Evolutionary conservation across 2,797 vertebrate species (phyloP), one percentile per base, ranked within the genome.

Genomic region (Bufotes viridis): DNA sequence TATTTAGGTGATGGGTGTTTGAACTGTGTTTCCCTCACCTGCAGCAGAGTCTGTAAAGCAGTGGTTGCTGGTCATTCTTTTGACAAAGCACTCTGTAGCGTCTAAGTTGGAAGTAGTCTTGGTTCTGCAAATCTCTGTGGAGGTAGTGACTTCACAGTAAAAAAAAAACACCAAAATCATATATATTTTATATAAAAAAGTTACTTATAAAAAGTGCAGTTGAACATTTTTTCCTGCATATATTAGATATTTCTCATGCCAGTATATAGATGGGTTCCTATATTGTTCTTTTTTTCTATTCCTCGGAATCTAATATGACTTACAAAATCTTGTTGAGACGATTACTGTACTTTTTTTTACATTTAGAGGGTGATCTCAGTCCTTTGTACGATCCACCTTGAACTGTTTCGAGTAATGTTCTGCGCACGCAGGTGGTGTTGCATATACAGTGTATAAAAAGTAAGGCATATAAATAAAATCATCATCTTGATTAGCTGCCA

Each of bases 401-500:
- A 15, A 78, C 75, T 24, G 51, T 78, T 55, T 53, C 51, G 14
- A n/a, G n/a, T 8, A 55, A 51, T 78, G 63, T 81, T 63, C 29
- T 2, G 20, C 51, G 60, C 13, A 49, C 53, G 17, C 58, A 79
- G 74, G 42, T 87, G 69, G 72, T 84, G 70, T 78, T 78, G 65
- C 78, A 84, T 69, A 84, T 82, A 88, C 60, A 49, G 51, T 49
- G 49, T 78, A 75, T 83, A 58, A 83, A 88, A 78, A 83, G 51
- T 26, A 76, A 88, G 70, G 18, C 72, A 70, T 70, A 69, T 57
- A 88, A 83, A 70, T 88, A 84, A 78, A 88, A 83, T 70, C 34
- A 58, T 78, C 61, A 26, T 84, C 87, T 84, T 83, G 87, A 88
- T 84, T 42, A 78, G 70, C 87, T 88, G 87, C 87, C 81, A 88